Conservation (phyloP, 2,797 vertebrate species). For the Sphenodon punctatus region DNA sequence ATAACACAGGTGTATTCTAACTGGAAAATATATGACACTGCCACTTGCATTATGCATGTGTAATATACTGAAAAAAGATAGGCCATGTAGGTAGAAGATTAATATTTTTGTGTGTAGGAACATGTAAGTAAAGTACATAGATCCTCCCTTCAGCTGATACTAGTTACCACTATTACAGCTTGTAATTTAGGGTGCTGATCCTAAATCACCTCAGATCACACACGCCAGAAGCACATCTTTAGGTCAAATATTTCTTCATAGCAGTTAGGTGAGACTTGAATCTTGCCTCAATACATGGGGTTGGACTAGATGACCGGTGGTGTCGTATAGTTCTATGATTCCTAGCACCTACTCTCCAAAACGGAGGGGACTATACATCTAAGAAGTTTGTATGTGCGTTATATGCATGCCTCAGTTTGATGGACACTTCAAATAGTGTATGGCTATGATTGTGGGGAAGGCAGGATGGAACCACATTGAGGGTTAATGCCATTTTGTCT, state of each 20-base stretch:
- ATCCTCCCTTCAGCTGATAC: neutral
- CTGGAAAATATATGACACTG: neutral
- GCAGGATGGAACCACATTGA: neutral
- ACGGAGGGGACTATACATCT: neutral
- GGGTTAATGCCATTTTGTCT: neutral
- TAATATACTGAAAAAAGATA: neutral
- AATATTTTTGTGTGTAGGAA: slow-evolving; percentile 18
- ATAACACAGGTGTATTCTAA: slow-evolving; percentile 14
- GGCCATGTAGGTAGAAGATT: slow-evolving; percentile 10
- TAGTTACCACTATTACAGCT: neutral
- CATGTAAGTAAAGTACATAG: neutral
- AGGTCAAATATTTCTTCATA: neutral
- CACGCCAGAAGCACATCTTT: neutral
- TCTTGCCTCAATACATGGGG: too few species aligned
- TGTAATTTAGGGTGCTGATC: too few species aligned
- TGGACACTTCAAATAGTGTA: accelerated
- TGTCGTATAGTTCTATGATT: too few species aligned
- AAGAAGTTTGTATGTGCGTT: neutral
- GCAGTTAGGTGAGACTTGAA: too few species aligned
- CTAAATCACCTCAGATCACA: neutral
- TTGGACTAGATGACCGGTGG: too few species aligned
- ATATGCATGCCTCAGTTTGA: neutral
- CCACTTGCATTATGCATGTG: neutral
- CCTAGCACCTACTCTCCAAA: neutral
- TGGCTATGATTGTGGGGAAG: neutral